Evolutionary conservation across 2,888 invertebrate species (phyloP), one percentile per base, ranked within the genome.

Genomic region (Andrena trimmerana): DNA sequence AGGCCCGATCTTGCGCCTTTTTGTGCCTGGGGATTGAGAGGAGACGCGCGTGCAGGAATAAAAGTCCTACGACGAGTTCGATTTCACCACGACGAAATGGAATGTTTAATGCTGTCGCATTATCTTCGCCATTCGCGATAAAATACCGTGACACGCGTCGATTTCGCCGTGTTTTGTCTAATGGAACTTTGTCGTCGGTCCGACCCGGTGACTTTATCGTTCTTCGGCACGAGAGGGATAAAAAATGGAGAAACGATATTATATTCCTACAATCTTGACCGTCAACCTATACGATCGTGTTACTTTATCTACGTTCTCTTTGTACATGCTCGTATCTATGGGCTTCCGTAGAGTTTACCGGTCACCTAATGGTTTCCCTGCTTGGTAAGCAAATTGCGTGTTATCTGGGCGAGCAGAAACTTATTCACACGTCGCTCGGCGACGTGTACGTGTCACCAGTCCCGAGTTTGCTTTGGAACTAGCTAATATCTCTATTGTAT

Each of bases 1-100:
- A 85, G 81, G 79, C 84, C 75, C 86, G 78, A 62, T 79, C 79
- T 85, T 77, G 57, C 76, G 78, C 33, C 74, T 81, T 78, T 83
- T 78, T 75, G 24, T 60, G 77, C 48, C 29, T 60, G 73, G 52
- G 54, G 57, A 78, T 68, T 57, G 42, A 42, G n/a, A 33, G 48
- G 20, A 42, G 42, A 36, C 54, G 29, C 62, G 69, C 50, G 36
- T 48, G 33, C 36, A 8, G 16, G 31, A 59, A 59, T 70, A 57
- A 76, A 68, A 76, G 48, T 69, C 54, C 31, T 42, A 16, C 42
- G 10, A 10, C 36, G 29, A 5, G 8, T 33, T 63, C 63, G 20
- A 31, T 57, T 42, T 59, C 59, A 54, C 54, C 42, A 16, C 42
- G 68, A 24, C 57, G 33, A 71, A 50, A 52, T 36, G 29, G 42